Evolutionary conservation across 2,113 vertebrate genomes (phyloP).

Genomic region (Callipepla californica): DNA sequence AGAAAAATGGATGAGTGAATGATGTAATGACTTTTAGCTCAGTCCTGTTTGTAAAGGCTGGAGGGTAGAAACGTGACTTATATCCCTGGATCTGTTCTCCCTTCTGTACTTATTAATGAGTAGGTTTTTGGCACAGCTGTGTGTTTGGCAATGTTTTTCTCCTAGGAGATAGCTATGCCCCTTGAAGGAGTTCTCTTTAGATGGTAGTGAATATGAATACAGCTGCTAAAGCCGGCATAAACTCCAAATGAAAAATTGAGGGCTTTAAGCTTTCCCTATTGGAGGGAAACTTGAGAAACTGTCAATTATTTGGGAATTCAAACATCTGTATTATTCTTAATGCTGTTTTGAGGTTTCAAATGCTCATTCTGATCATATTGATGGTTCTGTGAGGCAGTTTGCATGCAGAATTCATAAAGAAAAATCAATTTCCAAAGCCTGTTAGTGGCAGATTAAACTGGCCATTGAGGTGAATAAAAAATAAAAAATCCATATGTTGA

Average conservation of each 20-base stretch:
- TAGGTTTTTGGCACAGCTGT: slow-evolving; percentile 10
- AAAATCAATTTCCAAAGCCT: background rate
- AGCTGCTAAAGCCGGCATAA: slow-evolving; percentile 21
- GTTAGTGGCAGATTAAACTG: background rate
- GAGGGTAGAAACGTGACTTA: background rate
- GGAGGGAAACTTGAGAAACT: slow-evolving; percentile 3
- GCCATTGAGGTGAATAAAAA: too few relatives aligned
- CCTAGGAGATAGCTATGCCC: slow-evolving; percentile 41
- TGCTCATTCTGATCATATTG: background rate
- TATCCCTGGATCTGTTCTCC: background rate
- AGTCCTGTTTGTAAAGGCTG: background rate
- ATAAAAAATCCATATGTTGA: background rate
- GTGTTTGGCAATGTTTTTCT: slow-evolving; percentile 42
- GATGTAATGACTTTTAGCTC: background rate
- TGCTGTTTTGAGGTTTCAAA: background rate
- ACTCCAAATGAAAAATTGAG: slow-evolving; percentile 8
- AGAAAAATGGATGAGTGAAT: background rate
- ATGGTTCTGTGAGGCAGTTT: background rate
- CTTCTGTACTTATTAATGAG: slow-evolving; percentile 3
- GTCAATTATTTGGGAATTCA: background rate
- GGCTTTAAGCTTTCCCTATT: background rate
- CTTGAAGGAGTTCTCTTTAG: slow-evolving; percentile 11
- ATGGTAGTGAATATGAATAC: background rate
- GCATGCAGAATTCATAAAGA: background rate
- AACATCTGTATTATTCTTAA: background rate